Base-by-base conservation (phyloP, 2,888 invertebrate species). In the Platycheirus albimanus region DNA sequence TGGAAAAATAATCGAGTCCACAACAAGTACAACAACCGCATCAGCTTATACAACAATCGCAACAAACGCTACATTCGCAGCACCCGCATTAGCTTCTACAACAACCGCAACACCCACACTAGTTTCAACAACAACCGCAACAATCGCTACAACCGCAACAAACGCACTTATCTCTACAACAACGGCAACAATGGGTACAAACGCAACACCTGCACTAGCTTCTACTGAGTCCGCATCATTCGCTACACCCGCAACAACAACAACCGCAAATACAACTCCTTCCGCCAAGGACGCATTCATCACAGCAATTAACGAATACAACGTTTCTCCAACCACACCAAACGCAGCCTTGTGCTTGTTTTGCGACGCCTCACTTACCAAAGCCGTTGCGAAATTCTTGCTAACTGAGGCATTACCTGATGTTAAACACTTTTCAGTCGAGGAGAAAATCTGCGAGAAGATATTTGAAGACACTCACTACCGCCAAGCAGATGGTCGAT, bases 401-500 rank as follows among this genome's bases (percentile, higher is more conserved):
- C 19, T 30, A 30, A 19, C n/a, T 10, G 45, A 64, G n/a, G 17
- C 47, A 8, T 36, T 49, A 64, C 49, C 63, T 7, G 43, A 41
- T 1, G 41, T 45, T 3, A 54, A 56, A 30, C 19, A 45, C 7
- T n/a, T 36, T 1, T 28, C 41, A 30, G 7, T 33, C 8, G 33
- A 54, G 33, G 69, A 69, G 24, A 11, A 54, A 10, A 8, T 13
- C 5, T 63, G 51, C 19, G 51, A 71, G 28, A 10, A 61, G 13
- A 28, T 51, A 15, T 63, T 51, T 38, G 64, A 54, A n/a, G 33
- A 49, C 13, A 28, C 43, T 5, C 30, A 41, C 13, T 58, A 8
- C 24, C 49, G 67, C 54, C 52, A 69, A 20, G 10, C 19, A 5
- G 33, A 67, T 17, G 80, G 43, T 11, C 54, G 52, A 8, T 79